Conservation (phyloP, 92 coral and sea anemone genomes). For the Porites lobata region DNA sequence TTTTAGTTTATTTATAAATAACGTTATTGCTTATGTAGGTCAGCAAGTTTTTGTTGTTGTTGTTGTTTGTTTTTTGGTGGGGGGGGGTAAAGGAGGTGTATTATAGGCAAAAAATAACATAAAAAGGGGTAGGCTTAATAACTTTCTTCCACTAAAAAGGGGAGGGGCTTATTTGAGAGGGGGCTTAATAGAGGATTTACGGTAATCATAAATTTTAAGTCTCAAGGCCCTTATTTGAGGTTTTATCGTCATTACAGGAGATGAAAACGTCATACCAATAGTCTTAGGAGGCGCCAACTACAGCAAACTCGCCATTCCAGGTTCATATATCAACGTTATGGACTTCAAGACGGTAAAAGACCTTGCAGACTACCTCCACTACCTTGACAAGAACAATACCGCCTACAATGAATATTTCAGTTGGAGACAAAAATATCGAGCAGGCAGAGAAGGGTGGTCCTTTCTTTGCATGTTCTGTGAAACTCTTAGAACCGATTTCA, state of each 20-base stretch:
- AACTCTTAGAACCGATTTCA: neutral
- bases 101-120: too few species aligned
- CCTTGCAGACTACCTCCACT: slow-evolving; percentile 54
- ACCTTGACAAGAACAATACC: slow-evolving; percentile 63
- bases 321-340: slow-evolving; percentile 66
- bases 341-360: slow-evolving; percentile 57
- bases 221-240: neutral
- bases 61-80: too few species aligned
- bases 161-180: too few species aligned
- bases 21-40: too few species aligned
- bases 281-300: slow-evolving; percentile 54
- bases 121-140: too few species aligned
- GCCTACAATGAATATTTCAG: slow-evolving; percentile 68
- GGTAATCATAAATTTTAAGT: too few species aligned
- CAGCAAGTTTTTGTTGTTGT: too few species aligned
- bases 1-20: too few species aligned
- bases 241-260: neutral
- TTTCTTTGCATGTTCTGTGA: neutral
- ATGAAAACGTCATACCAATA: slow-evolving; percentile 35
- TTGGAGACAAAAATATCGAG: slow-evolving; percentile 33
- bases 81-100: too few species aligned
- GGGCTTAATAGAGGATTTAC: too few species aligned
- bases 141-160: too few species aligned
- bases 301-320: slow-evolving; percentile 52
- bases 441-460: neutral